phyloP scores from a whole-genome alignment of 2,888 invertebrate genomes.

The Boloria euphrosyne region DNA sequence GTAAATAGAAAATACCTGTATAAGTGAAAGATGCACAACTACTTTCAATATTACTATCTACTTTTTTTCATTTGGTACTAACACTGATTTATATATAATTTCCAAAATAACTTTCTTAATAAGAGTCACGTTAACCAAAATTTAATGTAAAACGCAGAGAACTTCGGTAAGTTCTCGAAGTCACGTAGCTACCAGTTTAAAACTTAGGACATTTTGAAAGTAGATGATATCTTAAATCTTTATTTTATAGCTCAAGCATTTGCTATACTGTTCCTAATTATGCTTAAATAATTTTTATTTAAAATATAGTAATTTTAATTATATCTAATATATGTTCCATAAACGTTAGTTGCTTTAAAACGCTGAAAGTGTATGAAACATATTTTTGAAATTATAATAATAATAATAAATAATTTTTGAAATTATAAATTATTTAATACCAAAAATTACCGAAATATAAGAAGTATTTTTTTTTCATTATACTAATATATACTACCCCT shows the following conservation, averaged over 20 bases:
- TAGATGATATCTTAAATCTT: conserved; percentile 21
- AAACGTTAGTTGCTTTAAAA: too few relatives aligned
- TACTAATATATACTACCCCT: too few relatives aligned
- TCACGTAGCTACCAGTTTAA: conserved; percentile 29
- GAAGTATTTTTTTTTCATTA: too few relatives aligned
- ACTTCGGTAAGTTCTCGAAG: conserved; percentile 19
- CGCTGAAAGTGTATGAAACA: too few relatives aligned
- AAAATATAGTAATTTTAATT: neutral
- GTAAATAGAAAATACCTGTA: too few relatives aligned
- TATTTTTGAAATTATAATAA: too few relatives aligned
- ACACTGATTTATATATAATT: conserved; percentile 4
- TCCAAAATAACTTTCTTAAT: conserved; percentile 36
- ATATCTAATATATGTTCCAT: too few relatives aligned
- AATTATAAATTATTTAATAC: too few relatives aligned
- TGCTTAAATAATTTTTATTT: neutral
- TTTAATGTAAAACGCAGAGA: conserved; percentile 34
- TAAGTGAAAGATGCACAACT: too few relatives aligned
- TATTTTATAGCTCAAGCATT: conserved; percentile 12
- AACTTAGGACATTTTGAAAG: conserved; percentile 24
- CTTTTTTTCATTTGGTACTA: neutral
- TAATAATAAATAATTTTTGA: too few relatives aligned
- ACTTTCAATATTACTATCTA: too few relatives aligned
- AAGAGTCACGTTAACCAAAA: conserved; percentile 36
- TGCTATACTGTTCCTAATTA: neutral
- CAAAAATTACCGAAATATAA: too few relatives aligned